Evolutionary conservation across 2,888 invertebrate species (phyloP), one percentile per base, ranked within the genome.

Genomic region (Agonum fuliginosum): DNA sequence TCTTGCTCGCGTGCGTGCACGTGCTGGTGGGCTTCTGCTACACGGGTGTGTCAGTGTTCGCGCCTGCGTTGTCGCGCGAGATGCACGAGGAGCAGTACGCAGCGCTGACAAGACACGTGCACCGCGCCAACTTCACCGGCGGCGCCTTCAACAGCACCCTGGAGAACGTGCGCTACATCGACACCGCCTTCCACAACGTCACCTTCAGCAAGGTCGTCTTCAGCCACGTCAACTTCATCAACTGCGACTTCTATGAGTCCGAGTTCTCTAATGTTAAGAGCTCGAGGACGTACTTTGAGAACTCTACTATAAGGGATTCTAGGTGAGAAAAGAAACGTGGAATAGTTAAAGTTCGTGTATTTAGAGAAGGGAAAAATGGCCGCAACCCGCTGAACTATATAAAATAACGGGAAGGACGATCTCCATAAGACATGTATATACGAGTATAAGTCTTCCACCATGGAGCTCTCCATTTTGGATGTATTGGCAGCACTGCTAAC

Each of bases 201-300:
- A 91, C 90, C 17, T 94, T 94, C 84, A 88, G 89, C 17, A 91
- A 92, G 81, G 88, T 93, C 85, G 87, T 93, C 81, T 88, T 94
- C 84, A 93, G 91, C 78, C 94, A 94, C 82, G 93, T 94, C 17
- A 87, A 90, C 78, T 94, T 94, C 85, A 86, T 88, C 80, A 93
- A 93, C 83, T 94, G 94, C 83, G 88, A 91, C 3, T 92, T 95
- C 83, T 87, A 88, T n/a, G 90, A 91, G 48, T 91, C 91, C 2
- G 91, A 92, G 80, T 92, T 95, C 83, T 89, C 90, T 27, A 93
- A 92, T 81, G 91, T 94, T 48, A 93, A 92, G 84, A 92, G 93
- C 10, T 93, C 93, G 58, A 90, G 91, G 75, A 92, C 93, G 0
- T 89, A 88, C 79, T 94, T 94, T 84, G 87, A 87, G 51, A 90